Evolutionary conservation across 2,113 vertebrate species (phyloP).

Genomic region (Eclectus roratus): DNA sequence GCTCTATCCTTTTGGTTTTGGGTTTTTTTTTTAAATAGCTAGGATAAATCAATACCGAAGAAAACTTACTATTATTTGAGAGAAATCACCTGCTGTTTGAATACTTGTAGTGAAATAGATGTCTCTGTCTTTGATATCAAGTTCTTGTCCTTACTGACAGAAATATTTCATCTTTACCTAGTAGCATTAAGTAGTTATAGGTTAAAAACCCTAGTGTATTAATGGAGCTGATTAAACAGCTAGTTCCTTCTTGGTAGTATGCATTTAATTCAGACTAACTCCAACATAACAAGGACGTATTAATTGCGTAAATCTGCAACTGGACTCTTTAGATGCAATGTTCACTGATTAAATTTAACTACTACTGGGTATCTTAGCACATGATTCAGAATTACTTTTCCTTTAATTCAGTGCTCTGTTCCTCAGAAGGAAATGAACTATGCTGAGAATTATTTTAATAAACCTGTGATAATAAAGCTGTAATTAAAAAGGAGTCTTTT

Average conservation of each 20-base stretch:
- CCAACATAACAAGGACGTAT: not conserved
- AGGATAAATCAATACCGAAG: not conserved
- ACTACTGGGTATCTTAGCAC: not conserved
- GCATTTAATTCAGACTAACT: not conserved
- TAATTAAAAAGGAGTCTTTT: not conserved
- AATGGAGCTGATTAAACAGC: not conserved
- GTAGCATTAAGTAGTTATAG: not conserved
- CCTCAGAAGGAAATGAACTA: slow-evolving; percentile 4
- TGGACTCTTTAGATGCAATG: not conserved
- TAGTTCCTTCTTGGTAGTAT: not conserved
- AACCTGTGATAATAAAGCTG: not conserved
- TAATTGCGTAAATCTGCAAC: not conserved
- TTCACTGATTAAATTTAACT: not conserved
- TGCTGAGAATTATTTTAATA: not conserved
- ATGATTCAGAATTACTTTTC: not conserved
- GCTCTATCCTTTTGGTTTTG: not conserved
- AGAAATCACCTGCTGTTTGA: not conserved
- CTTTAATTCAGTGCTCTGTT: not conserved
- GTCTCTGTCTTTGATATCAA: not conserved
- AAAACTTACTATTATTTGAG: not conserved
- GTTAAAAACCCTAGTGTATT: not conserved
- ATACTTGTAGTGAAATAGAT: not conserved
- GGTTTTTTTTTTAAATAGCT: not conserved
- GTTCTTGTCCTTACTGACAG: not conserved
- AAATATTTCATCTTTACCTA: not conserved